phyloP scores from a whole-genome alignment of 2,113 vertebrate species.

The Pseudonaja textilis region DNA sequence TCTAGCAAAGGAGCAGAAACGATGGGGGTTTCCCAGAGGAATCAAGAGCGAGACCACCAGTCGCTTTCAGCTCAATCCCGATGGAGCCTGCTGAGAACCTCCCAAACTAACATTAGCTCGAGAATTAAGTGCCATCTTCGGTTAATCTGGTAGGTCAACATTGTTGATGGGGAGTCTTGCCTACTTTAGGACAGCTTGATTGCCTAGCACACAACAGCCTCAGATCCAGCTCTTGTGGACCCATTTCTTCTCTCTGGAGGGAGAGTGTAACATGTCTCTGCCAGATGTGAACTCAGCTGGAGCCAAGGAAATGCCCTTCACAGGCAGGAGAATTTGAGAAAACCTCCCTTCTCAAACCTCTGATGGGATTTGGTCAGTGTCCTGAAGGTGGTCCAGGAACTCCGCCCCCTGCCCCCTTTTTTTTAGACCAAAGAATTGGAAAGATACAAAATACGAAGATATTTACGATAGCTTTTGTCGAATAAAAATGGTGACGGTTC shows the following conservation, averaged over 20 bases:
- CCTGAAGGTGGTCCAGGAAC: conserved; percentile 28
- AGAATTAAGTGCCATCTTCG: conserved; percentile 50
- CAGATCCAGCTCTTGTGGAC: accelerated
- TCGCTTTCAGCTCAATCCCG: conserved; percentile 8
- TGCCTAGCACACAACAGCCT: accelerated
- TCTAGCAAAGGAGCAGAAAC: not conserved
- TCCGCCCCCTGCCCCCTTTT: too few species aligned
- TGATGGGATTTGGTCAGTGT: not conserved
- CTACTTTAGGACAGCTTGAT: not conserved
- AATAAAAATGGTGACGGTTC: too few species aligned
- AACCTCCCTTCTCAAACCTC: not conserved
- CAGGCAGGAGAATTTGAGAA: accelerated
- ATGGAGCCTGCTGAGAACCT: conserved; percentile 21
- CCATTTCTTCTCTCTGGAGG: not conserved
- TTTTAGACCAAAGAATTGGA: too few species aligned
- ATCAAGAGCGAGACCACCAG: conserved; percentile 13
- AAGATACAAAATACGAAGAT: too few species aligned
- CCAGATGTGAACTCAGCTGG: conserved; percentile 29
- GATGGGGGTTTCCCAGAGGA: not conserved
- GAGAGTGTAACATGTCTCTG: conserved; percentile 52
- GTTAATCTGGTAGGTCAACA: conserved; percentile 57
- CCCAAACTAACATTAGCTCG: conserved; percentile 44
- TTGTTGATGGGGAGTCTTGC: not conserved
- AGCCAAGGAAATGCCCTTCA: not conserved
- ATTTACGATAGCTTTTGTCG: too few species aligned